Evolutionary conservation across 2,888 invertebrate genomes (phyloP).

Genomic region (Melanostoma mellinum): DNA sequence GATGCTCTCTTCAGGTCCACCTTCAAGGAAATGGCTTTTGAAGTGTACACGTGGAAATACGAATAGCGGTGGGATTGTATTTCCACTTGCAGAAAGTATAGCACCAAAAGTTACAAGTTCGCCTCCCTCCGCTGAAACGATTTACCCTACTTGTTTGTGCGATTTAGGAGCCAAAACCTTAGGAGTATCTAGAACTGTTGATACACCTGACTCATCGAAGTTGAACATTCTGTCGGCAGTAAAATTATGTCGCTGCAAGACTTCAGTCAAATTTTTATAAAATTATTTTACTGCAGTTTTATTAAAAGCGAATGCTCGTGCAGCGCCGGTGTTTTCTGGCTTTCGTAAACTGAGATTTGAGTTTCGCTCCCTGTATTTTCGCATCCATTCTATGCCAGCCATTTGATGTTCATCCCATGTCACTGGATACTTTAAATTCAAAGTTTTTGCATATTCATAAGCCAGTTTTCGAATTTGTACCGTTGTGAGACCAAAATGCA

Average conservation of each 20-base stretch:
- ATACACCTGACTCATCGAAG: slow-evolving; percentile 71
- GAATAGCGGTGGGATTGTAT: slow-evolving; percentile 77
- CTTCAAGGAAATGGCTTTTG: slow-evolving; percentile 73
- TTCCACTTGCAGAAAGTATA: slow-evolving; percentile 76
- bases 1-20: slow-evolving; percentile 75
- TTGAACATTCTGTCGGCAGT: slow-evolving; percentile 72
- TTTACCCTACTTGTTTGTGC: slow-evolving; percentile 76
- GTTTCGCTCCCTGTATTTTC: slow-evolving; percentile 34
- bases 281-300: slow-evolving; percentile 40
- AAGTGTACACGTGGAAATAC: slow-evolving; percentile 73
- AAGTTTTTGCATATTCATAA: slow-evolving; percentile 16
- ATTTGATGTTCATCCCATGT: slow-evolving; percentile 20
- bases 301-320: slow-evolving; percentile 48
- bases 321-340: slow-evolving; percentile 40
- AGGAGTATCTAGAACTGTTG: slow-evolving; percentile 69
- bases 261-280: slow-evolving; percentile 20
- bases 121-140: slow-evolving; percentile 79
- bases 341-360: slow-evolving; percentile 49
- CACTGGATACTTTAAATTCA: slow-evolving; percentile 23
- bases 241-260: slow-evolving; percentile 53
- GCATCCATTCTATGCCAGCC: slow-evolving; percentile 22
- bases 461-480: slow-evolving; percentile 15
- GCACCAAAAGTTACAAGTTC: slow-evolving; percentile 77
- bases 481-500: slow-evolving; percentile 28
- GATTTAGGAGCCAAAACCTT: slow-evolving; percentile 73